Evolutionary conservation across 1,140 invertebrate genomes (phyloP).

Genomic region (Atta cephalotes): DNA sequence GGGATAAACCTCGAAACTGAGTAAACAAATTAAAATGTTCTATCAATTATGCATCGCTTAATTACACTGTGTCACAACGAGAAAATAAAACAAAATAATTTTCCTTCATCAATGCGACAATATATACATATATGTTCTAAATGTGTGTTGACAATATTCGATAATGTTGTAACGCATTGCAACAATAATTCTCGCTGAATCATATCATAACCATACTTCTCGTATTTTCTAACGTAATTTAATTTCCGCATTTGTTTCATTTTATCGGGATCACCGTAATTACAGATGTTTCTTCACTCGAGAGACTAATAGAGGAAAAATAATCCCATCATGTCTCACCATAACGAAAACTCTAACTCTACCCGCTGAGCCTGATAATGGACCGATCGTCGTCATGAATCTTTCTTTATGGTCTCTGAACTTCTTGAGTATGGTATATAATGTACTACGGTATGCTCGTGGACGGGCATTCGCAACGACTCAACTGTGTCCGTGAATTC

Average conservation of each 20-base stretch:
- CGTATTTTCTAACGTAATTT: conserved; percentile 20
- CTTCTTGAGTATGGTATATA: conserved; percentile 70
- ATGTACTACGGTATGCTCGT: conserved; percentile 33
- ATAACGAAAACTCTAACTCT: conserved; percentile 60
- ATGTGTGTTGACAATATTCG: neutral
- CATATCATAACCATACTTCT: neutral
- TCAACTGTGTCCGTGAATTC: conserved; percentile 7
- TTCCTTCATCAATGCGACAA: neutral
- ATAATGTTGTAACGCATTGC: neutral
- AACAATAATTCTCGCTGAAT: conserved; percentile 31
- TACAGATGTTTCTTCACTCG: conserved; percentile 14
- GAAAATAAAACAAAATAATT: neutral
- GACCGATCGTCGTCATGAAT: conserved; percentile 78
- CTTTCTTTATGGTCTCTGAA: conserved; percentile 78
- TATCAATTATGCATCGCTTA: conserved; percentile 3
- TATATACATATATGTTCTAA: neutral
- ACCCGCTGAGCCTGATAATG: conserved; percentile 72
- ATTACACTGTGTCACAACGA: neutral
- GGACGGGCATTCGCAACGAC: conserved; percentile 43
- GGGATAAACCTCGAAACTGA: neutral
- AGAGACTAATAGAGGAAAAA: conserved; percentile 48
- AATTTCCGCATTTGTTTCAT: neutral
- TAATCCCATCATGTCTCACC: conserved; percentile 24
- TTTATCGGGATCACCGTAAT: neutral
- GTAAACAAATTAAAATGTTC: neutral